These are phyloP conservation scores for Ophion costatus DNA, from an alignment of 2,888 invertebrate genomes.

Conservation along the genomic window DNA sequence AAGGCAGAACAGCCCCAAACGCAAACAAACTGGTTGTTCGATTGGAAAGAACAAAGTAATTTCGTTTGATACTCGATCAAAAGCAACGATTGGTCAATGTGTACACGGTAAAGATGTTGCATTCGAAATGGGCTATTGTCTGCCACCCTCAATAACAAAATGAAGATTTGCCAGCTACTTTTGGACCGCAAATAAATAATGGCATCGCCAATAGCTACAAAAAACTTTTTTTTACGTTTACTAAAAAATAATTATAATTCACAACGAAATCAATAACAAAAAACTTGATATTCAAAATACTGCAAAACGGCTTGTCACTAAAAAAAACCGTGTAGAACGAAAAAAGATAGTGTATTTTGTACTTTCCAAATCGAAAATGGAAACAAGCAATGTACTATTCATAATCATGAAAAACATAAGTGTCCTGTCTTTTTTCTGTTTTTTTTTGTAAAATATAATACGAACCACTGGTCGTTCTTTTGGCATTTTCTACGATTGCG, in stretches of 20 bases:
- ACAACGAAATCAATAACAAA: too few relatives aligned
- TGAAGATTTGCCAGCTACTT: too few relatives aligned
- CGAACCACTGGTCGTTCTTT: constrained; percentile 82
- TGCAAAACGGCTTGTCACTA: background rate
- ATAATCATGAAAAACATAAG: background rate
- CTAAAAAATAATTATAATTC: too few relatives aligned
- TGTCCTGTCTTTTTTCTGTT: constrained; percentile 5
- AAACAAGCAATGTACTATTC: too few relatives aligned
- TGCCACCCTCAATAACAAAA: too few relatives aligned
- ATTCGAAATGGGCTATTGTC: too few relatives aligned
- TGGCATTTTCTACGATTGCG: constrained; percentile 82
- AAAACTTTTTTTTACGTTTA: background rate
- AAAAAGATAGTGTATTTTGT: background rate
- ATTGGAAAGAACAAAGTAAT: background rate
- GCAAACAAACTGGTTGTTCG: background rate
- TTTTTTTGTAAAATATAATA: constrained; percentile 71
- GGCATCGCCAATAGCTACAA: background rate
- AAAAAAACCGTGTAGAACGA: background rate
- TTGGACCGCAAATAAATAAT: background rate
- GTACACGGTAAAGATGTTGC: too few relatives aligned
- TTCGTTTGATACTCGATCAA: background rate
- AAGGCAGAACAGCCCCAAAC: too few relatives aligned
- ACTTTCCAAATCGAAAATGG: too few relatives aligned
- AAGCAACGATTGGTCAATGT: too few relatives aligned
- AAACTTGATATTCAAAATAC: too few relatives aligned